Base-by-base conservation (phyloP, 2,888 invertebrate species). In the Himalopsyche anomala region DNA sequence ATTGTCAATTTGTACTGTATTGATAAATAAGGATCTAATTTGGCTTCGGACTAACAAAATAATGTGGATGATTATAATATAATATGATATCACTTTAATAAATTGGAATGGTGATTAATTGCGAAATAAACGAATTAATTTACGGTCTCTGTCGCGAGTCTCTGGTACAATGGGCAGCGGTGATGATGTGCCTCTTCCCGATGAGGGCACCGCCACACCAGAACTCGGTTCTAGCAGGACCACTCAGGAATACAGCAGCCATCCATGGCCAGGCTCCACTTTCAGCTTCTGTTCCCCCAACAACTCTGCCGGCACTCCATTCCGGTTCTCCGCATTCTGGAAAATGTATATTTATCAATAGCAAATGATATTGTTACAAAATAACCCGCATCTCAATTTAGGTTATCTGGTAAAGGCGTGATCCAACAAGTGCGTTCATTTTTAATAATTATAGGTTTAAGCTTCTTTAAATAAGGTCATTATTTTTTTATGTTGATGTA, bases 191-290 rank as follows among this genome's bases (percentile, higher is more conserved):
- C 82, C 95, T 94, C 56, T 95, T 92, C n/a, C 96, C 96, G 81
- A 98, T 95, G 80, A 98, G 92, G 0, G 97, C 96, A 0, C 98
- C 98, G 0, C 98, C 98, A 90, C 98, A 98, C 98, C 98, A 98
- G 92, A 98, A 98, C 91, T 98, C 98, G 0, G 96, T 95, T 42
- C 97, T 94, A 89, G 96, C 95, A 56, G 96, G 95, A 11, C 97
- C 98, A 90, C 97, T 97, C 81, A 98, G 93, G 91, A 97, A 98
- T 89, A 98, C 97, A 1, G 98, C 98, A 0, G 97, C 98, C 96
- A 99, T 97, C 98, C 98, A 99, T 0, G 99, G 98, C 97, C 98
- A 98, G 84, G 97, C 95, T 0, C 98, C 98, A 0, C 97, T 95
- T 40, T 96, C 93, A 0, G 98, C 94, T 90, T 96, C 96, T 84